Evolutionary conservation across 2,888 invertebrate genomes (phyloP).

Genomic region (Spodoptera littoralis): DNA sequence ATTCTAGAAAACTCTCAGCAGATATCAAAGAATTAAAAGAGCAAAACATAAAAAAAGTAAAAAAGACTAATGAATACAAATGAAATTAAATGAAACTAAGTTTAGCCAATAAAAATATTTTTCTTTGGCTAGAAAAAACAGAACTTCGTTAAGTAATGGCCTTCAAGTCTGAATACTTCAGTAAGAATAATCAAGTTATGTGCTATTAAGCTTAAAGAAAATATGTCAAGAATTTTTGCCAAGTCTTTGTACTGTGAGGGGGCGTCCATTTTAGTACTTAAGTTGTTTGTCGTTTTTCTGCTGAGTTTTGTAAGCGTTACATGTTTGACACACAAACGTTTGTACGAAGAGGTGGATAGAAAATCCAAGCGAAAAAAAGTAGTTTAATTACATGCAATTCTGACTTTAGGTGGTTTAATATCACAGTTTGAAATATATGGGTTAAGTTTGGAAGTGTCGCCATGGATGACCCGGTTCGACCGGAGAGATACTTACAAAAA

Average conservation of each 20-base stretch:
- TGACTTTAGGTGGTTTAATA: too few species aligned
- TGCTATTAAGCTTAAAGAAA: slow-evolving; percentile 10
- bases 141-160: slow-evolving; percentile 22
- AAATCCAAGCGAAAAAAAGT: too few species aligned
- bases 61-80: slow-evolving; percentile 22
- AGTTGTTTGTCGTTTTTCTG: slow-evolving; percentile 3
- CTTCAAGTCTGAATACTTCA: slow-evolving; percentile 23
- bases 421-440: too few species aligned
- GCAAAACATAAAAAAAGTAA: neutral
- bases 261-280: neutral
- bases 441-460: too few species aligned
- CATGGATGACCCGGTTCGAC: too few species aligned
- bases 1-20: slow-evolving; percentile 1
- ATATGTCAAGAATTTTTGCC: slow-evolving; percentile 14
- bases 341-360: too few species aligned
- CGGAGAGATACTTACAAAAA: too few species aligned
- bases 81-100: slow-evolving; percentile 23
- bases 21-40: slow-evolving; percentile 2
- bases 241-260: slow-evolving; percentile 6
- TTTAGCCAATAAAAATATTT: slow-evolving; percentile 35
- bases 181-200: slow-evolving; percentile 30
- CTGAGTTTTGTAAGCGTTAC: neutral
- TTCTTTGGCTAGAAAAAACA: slow-evolving; percentile 22
- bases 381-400: too few species aligned
- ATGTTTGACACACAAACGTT: slow-evolving; percentile 4